Conservation (phyloP, 2,888 invertebrate species). For the Diploptera punctata region DNA sequence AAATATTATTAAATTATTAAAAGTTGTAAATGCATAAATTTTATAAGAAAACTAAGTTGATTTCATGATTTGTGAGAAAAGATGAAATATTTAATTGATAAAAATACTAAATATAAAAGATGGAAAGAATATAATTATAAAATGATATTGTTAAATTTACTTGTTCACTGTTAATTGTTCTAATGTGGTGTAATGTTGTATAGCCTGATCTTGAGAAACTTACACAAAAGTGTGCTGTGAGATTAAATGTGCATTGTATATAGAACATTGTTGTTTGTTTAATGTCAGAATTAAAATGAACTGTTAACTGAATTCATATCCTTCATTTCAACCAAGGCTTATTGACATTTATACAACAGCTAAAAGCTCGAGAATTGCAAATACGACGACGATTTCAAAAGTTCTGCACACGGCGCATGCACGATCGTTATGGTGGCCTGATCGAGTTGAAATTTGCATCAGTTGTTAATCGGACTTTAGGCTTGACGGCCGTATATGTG, state of each 20-base stretch:
- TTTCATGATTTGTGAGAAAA: background rate
- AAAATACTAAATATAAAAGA: background rate
- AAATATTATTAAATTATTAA: no score
- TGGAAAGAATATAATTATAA: background rate
- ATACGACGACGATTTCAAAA: no score
- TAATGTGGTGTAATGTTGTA: conserved; percentile 28
- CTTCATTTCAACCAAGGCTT: background rate
- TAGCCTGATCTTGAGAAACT: conserved; percentile 16
- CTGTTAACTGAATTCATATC: conserved; percentile 29
- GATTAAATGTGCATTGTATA: conserved; percentile 29
- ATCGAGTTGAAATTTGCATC: no score
- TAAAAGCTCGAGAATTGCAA: no score
- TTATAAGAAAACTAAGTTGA: background rate
- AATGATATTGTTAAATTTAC: conserved; percentile 7
- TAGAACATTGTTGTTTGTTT: conserved; percentile 34
- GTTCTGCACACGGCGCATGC: no score
- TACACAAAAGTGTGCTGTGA: conserved; percentile 29
- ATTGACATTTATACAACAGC: no score
- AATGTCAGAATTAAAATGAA: conserved; percentile 34
- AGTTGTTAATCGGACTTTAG: no score
- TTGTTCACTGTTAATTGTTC: conserved; percentile 30
- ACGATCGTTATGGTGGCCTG: no score
- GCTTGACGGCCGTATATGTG: no score
- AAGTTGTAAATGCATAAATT: no score
- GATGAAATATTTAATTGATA: no score